Conservation (phyloP, 2,113 vertebrate genomes). For the Myrmophylax atrothorax region DNA sequence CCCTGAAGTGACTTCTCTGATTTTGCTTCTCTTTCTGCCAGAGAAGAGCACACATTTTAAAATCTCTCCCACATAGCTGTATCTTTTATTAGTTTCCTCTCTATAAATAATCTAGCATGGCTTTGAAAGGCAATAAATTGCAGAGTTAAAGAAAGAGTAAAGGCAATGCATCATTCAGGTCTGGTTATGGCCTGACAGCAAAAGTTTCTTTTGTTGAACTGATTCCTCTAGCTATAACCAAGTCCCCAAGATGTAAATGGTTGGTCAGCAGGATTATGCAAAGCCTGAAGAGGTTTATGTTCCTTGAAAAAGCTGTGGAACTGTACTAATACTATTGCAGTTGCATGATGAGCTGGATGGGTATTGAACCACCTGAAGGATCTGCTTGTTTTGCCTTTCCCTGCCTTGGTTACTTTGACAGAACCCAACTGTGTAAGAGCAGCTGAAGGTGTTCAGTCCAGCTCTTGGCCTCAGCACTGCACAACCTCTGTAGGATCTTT, state of each 20-base stretch:
- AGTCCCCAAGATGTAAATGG: not conserved
- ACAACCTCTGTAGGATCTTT: not conserved
- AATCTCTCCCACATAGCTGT: not conserved
- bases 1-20: not conserved
- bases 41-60: not conserved
- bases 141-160: not conserved
- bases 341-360: not conserved
- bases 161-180: not conserved
- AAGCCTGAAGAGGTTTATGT: not conserved
- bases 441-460: not conserved
- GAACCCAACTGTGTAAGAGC: not conserved
- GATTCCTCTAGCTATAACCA: not conserved
- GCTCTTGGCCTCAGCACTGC: not conserved
- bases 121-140: not conserved
- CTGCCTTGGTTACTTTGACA: fast-evolving
- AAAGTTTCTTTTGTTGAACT: not conserved
- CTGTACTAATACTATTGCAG: not conserved
- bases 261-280: not conserved
- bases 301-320: not conserved
- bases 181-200: not conserved
- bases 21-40: not conserved
- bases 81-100: not conserved
- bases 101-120: not conserved
- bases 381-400: not conserved
- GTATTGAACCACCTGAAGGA: not conserved